Base-by-base conservation (phyloP, 2,113 vertebrate species). In the Tetrao urogallus region DNA sequence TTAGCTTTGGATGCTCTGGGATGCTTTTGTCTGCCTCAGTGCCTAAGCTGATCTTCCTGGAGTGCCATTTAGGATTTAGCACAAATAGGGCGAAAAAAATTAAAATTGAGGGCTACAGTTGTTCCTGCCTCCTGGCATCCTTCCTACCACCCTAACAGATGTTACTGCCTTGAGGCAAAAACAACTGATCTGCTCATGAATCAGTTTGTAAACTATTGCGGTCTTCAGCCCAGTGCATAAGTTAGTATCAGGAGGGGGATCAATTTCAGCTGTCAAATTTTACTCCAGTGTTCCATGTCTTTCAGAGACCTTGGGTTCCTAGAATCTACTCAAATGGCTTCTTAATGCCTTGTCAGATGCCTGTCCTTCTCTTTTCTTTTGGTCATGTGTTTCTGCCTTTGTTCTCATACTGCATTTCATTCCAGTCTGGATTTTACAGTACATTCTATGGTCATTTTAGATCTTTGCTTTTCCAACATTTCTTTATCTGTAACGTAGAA, bases 151-250 rank as follows among this genome's bases (percentile, higher is more conserved):
- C 52, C 73, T 88, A 73, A 75, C 92, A 96, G 88, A 95, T 93
- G 92, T 92, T 95, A 52, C 43, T 84, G 70, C 92, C 86, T 88
- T 82, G 80, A 86, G 90, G 93, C 90, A 94, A 86, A 86, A 92
- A 3, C 30, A 36, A 82, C 52, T 78, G 54, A 86, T 86, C 76
- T 94, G 52, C 86, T 93, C 61, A 47, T 88, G 88, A 93, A 90
- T 88, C 92, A 75, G 56, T 60, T 60, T 77, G 64, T 80, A 83
- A 90, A 84, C 61, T 90, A 76, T 73, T 93, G 82, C 52, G 64
- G 61, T 84, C 86, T 94, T 84, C 90, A 93, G 34, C 61, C 34
- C 61, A 78, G 2, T 65, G 57, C 38, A 21, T 78, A 80, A 79
- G 32, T 42, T 75, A 70, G n/a, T 42, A 83, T 86, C 88, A 84